These are phyloP conservation scores for Xestia rhomboidea DNA, from an alignment of 2,888 invertebrate genomes.

Conservation along the genomic window DNA sequence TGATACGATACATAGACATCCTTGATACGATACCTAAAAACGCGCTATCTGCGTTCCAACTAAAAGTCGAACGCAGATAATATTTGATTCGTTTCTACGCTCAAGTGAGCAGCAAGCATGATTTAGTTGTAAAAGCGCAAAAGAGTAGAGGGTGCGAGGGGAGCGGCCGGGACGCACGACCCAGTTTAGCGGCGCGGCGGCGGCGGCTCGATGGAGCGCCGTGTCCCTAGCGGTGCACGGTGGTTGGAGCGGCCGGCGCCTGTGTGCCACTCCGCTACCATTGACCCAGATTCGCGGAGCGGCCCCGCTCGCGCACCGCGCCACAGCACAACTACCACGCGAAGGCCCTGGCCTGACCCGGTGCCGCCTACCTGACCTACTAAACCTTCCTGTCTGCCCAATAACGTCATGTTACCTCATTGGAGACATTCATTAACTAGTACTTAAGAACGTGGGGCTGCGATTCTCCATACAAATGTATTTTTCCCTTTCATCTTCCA, in stretches of 20 bases:
- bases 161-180: slow-evolving; percentile 52
- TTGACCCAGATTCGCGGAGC: slow-evolving; percentile 74
- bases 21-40: no score
- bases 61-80: not conserved
- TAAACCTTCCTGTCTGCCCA: slow-evolving; percentile 71
- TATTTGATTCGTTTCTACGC: not conserved
- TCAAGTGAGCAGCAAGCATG: slow-evolving; percentile 49
- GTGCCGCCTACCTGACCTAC: slow-evolving; percentile 77
- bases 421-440: slow-evolving; percentile 37
- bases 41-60: no score
- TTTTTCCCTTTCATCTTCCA: no score
- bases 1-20: no score
- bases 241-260: slow-evolving; percentile 41
- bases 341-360: slow-evolving; percentile 74
- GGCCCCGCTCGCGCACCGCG: slow-evolving; percentile 71
- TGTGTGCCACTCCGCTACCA: slow-evolving; percentile 74
- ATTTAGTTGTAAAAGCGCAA: slow-evolving; percentile 60
- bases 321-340: slow-evolving; percentile 69
- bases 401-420: slow-evolving; percentile 53
- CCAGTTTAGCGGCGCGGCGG: slow-evolving; percentile 31
- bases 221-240: slow-evolving; percentile 30
- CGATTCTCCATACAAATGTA: no score
- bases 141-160: slow-evolving; percentile 37
- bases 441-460: not conserved
- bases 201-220: slow-evolving; percentile 58